A percentile compares a stretch with the other conserved stretches of the same genome.
These are phyloP conservation scores for Gymnocypris eckloni DNA, from an alignment of 2,797 vertebrate species.

Conservation along the genomic window DNA sequence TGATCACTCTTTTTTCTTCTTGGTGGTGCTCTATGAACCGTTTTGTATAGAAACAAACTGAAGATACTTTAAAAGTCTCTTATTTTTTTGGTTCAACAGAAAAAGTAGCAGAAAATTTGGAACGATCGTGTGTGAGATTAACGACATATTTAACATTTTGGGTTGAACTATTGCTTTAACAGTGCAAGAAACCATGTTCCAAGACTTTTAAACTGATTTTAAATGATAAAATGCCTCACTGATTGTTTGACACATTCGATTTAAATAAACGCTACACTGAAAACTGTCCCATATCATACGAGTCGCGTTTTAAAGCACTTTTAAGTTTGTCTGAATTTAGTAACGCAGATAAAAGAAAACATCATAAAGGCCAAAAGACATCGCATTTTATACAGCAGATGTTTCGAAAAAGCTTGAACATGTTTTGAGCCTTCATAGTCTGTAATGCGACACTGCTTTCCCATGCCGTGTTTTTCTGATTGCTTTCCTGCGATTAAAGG, in stretches of 20 bases:
- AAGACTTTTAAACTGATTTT: not conserved
- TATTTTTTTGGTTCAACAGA: not conserved
- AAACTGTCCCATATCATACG: constrained; percentile 2
- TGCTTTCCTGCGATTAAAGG: constrained; percentile 77
- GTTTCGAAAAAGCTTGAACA: constrained; percentile 46
- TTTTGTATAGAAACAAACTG: not conserved
- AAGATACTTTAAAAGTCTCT: not conserved
- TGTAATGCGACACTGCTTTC: constrained; percentile 50
- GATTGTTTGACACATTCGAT: constrained; percentile 44
- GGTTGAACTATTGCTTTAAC: constrained; percentile 5
- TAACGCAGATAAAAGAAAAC: constrained; percentile 53
- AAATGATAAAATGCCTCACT: not conserved
- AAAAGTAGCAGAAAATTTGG: not conserved
- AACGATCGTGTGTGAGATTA: not conserved
- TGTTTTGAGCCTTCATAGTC: constrained; percentile 41
- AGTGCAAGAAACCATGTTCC: constrained; percentile 2
- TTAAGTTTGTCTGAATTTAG: constrained; percentile 25
- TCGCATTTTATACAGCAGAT: constrained; percentile 51
- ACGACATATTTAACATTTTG: not conserved
- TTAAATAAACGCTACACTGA: constrained; percentile 8
- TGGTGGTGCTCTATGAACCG: not conserved
- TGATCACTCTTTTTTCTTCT: not conserved
- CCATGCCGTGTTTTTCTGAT: constrained; percentile 13
- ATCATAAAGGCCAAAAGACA: constrained; percentile 49
- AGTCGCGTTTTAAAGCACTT: constrained; percentile 36